Evolutionary conservation across 2,797 vertebrate species (phyloP).

Genomic region (Diceros bicornis): DNA sequence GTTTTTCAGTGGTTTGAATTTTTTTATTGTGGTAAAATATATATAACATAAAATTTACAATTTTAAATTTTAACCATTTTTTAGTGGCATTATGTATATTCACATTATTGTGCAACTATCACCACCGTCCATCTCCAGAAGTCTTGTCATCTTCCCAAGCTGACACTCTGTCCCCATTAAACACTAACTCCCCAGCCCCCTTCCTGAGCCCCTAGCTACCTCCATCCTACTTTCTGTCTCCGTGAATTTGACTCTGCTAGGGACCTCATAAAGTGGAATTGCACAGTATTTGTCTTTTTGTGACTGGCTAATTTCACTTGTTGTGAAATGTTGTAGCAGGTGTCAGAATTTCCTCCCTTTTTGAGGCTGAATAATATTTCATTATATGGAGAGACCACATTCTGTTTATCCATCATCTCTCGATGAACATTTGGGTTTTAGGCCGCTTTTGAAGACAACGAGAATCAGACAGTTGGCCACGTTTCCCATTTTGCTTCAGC

Average conservation of each 20-base stretch:
- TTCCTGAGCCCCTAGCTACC: rapidly evolving
- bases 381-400: rapidly evolving
- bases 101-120: rapidly evolving
- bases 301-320: too few relatives aligned
- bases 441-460: not conserved
- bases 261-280: not conserved
- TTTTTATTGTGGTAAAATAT: not conserved
- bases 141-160: too few relatives aligned
- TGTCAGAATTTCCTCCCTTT: not conserved
- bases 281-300: rapidly evolving
- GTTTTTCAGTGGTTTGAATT: not conserved
- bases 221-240: not conserved
- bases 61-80: not conserved
- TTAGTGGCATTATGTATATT: rapidly evolving
- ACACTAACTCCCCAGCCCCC: rapidly evolving
- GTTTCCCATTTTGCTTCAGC: not conserved
- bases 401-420: too few relatives aligned
- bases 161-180: not conserved
- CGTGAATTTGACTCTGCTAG: not conserved
- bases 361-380: not conserved
- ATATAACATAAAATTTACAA: too few relatives aligned
- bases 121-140: not conserved
- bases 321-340: too few relatives aligned
- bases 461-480: not conserved
- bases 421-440: not conserved